Base-by-base conservation (phyloP, 2,888 invertebrate species). In the Pseudococcus jackbeardsleyi region DNA sequence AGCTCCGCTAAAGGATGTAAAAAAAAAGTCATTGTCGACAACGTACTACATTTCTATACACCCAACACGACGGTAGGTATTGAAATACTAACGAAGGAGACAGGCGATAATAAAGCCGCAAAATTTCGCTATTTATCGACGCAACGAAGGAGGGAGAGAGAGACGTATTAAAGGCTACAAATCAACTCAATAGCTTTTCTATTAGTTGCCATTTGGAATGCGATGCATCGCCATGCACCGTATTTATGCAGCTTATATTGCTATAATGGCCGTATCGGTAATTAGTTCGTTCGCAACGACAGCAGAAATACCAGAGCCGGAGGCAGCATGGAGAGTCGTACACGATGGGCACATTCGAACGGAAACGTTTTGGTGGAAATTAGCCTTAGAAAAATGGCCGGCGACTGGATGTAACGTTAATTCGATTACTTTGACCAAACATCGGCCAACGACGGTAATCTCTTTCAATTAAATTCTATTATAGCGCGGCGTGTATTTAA, bases 391-490 rank as follows among this genome's bases (percentile, higher is more conserved):
- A 26, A 64, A 64, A 39, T 39, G 26, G 26, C 26, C 26, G 68
- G 68, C 77, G 77, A 77, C 33, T 39, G 22, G 68, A 68, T 39
- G 77, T 26, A 77, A 77, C 77, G 77, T 77, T 77, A 77, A 77
- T 77, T 77, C 77, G 77, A 39, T 39, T 77, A 39, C 33, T 77
- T 39, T 77, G 77, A 77, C 77, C 77, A 77, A 77, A 77, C 77
- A 77, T 64, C 64, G 64, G 64, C 64, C 64, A 50, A 26, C 68
- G 77, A 39, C 77, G 26, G 33, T 77, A 77, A 77, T 77, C 77
- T 77, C 77, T 77, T 77, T 77, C 77, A 77, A 77, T 77, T 77
- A 77, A 77, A 77, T 77, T 77, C 77, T 77, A 77, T 77, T 77
- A 77, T 77, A 77, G 26, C 26, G 77, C 77, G 22, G 77, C 39